These are phyloP conservation scores for Daphoenositta chrysoptera DNA, from an alignment of 2,113 vertebrate genomes.

Conservation along the genomic window DNA sequence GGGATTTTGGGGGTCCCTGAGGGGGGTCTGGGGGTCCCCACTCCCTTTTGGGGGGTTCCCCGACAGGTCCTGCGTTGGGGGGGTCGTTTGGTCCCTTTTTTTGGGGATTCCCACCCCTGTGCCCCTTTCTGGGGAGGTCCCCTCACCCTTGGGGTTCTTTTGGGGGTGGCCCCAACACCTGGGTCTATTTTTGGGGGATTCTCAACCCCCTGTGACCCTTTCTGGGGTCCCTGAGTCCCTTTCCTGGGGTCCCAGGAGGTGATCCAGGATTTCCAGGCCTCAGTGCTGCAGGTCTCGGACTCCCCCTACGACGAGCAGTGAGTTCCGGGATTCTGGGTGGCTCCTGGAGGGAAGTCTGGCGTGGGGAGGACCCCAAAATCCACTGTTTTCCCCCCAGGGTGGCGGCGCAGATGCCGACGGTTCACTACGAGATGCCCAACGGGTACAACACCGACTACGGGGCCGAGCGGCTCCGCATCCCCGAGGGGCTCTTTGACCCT, in stretches of 20 bases:
- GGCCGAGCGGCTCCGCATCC: neutral
- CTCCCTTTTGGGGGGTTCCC: neutral
- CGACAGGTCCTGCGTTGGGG: too few species aligned
- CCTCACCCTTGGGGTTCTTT: too few species aligned
- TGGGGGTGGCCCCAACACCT: too few species aligned
- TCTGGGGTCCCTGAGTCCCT: neutral
- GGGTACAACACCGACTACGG: neutral
- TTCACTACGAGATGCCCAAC: neutral
- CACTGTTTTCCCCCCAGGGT: neutral
- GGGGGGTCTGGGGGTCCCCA: too few species aligned
- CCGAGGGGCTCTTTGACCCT: neutral
- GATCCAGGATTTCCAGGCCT: neutral
- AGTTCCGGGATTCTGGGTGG: neutral
- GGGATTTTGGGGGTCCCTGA: rapidly evolving
- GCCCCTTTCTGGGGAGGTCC: neutral
- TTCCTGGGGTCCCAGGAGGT: neutral
- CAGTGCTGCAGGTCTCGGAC: neutral
- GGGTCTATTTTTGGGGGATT: neutral
- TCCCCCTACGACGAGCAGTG: neutral
- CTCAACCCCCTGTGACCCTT: neutral
- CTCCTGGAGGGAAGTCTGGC: rapidly evolving
- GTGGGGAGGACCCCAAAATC: neutral
- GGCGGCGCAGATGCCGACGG: neutral
- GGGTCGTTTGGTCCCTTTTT: neutral
- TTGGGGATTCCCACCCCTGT: neutral